These are phyloP conservation scores for Dendrophyllia cribrosa DNA, from an alignment of 64 coral and sea anemone species.

Conservation along the genomic window DNA sequence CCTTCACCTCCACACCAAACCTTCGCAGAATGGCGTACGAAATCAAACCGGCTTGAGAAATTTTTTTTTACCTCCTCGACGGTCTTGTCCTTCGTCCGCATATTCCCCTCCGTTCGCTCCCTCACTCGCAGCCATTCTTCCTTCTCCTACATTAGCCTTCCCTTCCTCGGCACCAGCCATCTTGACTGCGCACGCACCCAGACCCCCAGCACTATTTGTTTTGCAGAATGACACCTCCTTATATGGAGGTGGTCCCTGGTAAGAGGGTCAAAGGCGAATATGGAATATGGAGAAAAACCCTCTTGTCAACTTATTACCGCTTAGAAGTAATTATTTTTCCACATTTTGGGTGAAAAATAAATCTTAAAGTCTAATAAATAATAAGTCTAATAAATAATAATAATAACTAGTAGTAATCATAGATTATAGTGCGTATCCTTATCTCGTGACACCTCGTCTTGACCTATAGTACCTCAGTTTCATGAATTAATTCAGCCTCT, in stretches of 20 bases:
- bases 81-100: slow-evolving; percentile 79
- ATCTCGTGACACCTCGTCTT: too few species aligned
- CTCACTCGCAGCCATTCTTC: slow-evolving; percentile 95
- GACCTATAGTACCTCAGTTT: too few species aligned
- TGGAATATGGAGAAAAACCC: background rate
- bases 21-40: slow-evolving; percentile 29
- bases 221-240: background rate
- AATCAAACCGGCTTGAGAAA: slow-evolving; percentile 2
- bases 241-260: slow-evolving; percentile 55
- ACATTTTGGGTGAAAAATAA: too few species aligned
- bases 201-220: slow-evolving; percentile 57
- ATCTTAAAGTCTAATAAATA: too few species aligned
- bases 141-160: slow-evolving; percentile 85
- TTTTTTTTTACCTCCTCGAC: slow-evolving; percentile 82
- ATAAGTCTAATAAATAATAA: too few species aligned
- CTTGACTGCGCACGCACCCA: slow-evolving; percentile 89
- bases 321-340: too few species aligned
- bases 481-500: too few species aligned
- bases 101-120: slow-evolving; percentile 97
- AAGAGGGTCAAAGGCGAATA: slow-evolving; percentile 20
- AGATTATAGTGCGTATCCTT: too few species aligned
- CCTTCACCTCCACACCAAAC: slow-evolving; percentile 54
- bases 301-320: background rate
- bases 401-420: too few species aligned
- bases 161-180: slow-evolving; percentile 85